These are phyloP conservation scores for Argynnis bischoffii DNA, from an alignment of 2,888 invertebrate genomes.

Conservation along the genomic window DNA sequence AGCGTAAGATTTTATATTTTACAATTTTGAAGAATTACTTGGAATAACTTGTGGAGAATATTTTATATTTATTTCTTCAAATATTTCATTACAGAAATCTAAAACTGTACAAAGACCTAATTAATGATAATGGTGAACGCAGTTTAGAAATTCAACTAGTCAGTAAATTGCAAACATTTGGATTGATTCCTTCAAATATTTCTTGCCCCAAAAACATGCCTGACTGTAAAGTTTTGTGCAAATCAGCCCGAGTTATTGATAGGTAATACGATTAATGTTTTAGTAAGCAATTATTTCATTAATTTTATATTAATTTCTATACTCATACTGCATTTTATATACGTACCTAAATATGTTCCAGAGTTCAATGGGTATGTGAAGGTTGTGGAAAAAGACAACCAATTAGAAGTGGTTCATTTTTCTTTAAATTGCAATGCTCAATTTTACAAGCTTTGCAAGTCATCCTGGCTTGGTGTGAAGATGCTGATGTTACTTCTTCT, in stretches of 20 bases:
- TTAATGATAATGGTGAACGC: slow-evolving; percentile 50
- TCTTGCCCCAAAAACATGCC: slow-evolving; percentile 56
- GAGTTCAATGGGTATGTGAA: slow-evolving; percentile 72
- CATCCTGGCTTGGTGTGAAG: slow-evolving; percentile 85
- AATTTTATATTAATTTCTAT: slow-evolving; percentile 3
- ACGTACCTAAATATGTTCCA: slow-evolving; percentile 40
- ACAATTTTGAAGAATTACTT: neutral
- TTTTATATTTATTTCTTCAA: neutral
- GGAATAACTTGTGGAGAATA: neutral
- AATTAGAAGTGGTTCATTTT: slow-evolving; percentile 79
- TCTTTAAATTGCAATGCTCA: slow-evolving; percentile 84
- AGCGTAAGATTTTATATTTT: slow-evolving; percentile 50
- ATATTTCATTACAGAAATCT: slow-evolving; percentile 58
- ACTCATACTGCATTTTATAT: neutral
- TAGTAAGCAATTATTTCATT: slow-evolving; percentile 15
- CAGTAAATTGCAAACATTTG: slow-evolving; percentile 59
- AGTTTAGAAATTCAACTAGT: slow-evolving; percentile 61
- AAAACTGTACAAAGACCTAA: slow-evolving; percentile 59
- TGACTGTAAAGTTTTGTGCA: slow-evolving; percentile 59
- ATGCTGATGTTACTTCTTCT: slow-evolving; percentile 76
- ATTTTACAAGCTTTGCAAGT: slow-evolving; percentile 83
- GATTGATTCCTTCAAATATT: slow-evolving; percentile 55
- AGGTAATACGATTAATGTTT: slow-evolving; percentile 49
- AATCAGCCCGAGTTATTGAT: slow-evolving; percentile 67
- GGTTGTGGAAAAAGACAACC: slow-evolving; percentile 63